phyloP scores from a whole-genome alignment of 2,113 vertebrate genomes.

The Polypterus bichir region DNA sequence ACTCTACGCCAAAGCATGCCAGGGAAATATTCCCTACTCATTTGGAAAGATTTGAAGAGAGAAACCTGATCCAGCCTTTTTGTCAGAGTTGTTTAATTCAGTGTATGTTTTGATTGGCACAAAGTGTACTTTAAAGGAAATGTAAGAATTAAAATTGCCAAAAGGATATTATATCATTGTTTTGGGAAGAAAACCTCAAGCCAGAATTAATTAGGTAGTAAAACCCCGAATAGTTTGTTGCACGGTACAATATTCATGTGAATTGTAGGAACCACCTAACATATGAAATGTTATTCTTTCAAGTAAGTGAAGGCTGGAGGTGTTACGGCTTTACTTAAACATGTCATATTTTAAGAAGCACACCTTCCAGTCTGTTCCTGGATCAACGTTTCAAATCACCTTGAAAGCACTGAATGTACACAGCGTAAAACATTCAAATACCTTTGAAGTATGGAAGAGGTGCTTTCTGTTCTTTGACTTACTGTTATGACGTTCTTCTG shows the following conservation, averaged over 20 bases:
- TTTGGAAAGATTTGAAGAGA: constrained; percentile 54
- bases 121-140: constrained; percentile 54
- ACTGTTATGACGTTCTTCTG: no score
- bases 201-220: constrained; percentile 62
- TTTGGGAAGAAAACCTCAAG: constrained; percentile 61
- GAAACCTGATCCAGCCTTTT: constrained; percentile 61
- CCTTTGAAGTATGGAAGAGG: no score
- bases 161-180: constrained; percentile 60
- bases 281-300: constrained; percentile 55
- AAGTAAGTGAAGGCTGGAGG: constrained; percentile 13
- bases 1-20: constrained; percentile 55
- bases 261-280: constrained; percentile 38
- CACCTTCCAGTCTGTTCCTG: no score
- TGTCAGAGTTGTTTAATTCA: constrained; percentile 62
- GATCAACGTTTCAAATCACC: no score
- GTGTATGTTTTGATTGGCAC: constrained; percentile 67
- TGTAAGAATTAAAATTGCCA: constrained; percentile 52
- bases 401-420: no score
- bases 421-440: no score
- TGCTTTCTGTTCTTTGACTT: no score
- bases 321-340: no score
- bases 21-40: constrained; percentile 53
- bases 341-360: no score
- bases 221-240: constrained; percentile 28
- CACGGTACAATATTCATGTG: no score